Evolutionary conservation across 2,888 invertebrate genomes (phyloP).

Genomic region (Oscheius onirici): DNA sequence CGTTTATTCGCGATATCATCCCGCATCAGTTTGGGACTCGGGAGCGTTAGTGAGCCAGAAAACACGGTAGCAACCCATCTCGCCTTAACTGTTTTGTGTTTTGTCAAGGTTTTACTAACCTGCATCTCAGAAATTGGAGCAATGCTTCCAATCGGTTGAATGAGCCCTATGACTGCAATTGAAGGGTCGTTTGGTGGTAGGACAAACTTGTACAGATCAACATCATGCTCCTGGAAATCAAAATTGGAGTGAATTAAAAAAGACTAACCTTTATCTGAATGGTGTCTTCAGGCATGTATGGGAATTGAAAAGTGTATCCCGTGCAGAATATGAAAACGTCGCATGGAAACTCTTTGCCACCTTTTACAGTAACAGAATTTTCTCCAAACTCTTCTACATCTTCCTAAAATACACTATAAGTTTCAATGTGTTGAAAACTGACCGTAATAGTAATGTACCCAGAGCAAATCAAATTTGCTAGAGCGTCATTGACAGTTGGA

Average conservation of each 20-base stretch:
- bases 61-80: conserved; percentile 66
- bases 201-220: conserved; percentile 73
- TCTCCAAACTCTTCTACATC: conserved; percentile 99
- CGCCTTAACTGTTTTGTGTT: conserved; percentile 26
- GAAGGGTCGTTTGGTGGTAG: conserved; percentile 71
- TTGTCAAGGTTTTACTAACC: conserved; percentile 3
- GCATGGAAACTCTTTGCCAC: conserved; percentile 59
- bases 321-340: conserved; percentile 72
- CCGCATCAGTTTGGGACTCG: conserved; percentile 44
- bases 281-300: conserved; percentile 71
- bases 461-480: conserved; percentile 72
- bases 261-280: conserved; percentile 58
- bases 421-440: too few relatives aligned
- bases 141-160: conserved; percentile 74
- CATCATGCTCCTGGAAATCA: conserved; percentile 68
- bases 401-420: conserved; percentile 79
- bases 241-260: background rate
- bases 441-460: conserved; percentile 72
- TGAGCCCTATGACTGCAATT: conserved; percentile 72
- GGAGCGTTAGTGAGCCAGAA: conserved; percentile 50
- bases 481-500: conserved; percentile 73
- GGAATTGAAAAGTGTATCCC: conserved; percentile 73
- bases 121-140: conserved; percentile 74
- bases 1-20: conserved; percentile 58
- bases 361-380: conserved; percentile 86